Evolutionary conservation across 2,113 vertebrate species (phyloP).

Genomic region (Andinoacara biseriatus): DNA sequence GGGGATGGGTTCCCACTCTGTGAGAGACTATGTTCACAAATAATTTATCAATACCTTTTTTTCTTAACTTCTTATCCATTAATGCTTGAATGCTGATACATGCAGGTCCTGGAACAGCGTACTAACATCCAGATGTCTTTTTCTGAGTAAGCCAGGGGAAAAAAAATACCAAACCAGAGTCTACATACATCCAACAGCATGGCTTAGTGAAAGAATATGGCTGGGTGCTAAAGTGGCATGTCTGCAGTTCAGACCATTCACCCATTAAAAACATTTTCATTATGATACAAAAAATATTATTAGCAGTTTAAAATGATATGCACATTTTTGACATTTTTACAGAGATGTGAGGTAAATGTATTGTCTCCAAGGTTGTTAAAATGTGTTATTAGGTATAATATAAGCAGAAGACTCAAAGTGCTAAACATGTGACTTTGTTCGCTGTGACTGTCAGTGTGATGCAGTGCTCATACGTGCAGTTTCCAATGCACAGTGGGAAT

Average conservation of each 20-base stretch:
- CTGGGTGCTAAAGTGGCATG: neutral
- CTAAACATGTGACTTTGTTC: neutral
- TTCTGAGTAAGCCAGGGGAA: neutral
- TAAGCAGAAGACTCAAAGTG: neutral
- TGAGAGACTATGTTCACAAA: neutral
- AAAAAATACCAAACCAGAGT: neutral
- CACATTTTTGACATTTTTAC: neutral
- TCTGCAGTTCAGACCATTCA: neutral
- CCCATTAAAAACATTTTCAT: neutral
- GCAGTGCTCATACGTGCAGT: conserved; percentile 5
- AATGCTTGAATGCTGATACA: neutral
- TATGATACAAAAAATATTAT: neutral
- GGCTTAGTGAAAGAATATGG: neutral
- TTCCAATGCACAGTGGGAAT: conserved; percentile 15
- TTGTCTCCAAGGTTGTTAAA: neutral
- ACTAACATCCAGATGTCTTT: neutral
- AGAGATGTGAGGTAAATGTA: neutral
- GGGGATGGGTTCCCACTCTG: neutral
- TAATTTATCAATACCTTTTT: neutral
- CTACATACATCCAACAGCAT: neutral
- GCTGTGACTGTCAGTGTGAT: neutral
- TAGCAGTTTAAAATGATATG: neutral
- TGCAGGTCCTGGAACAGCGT: neutral
- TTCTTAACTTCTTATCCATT: neutral
- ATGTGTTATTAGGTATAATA: rapidly evolving